Base-by-base conservation (phyloP, 2,113 vertebrate genomes). In the Trichomycterus rosablanca region DNA sequence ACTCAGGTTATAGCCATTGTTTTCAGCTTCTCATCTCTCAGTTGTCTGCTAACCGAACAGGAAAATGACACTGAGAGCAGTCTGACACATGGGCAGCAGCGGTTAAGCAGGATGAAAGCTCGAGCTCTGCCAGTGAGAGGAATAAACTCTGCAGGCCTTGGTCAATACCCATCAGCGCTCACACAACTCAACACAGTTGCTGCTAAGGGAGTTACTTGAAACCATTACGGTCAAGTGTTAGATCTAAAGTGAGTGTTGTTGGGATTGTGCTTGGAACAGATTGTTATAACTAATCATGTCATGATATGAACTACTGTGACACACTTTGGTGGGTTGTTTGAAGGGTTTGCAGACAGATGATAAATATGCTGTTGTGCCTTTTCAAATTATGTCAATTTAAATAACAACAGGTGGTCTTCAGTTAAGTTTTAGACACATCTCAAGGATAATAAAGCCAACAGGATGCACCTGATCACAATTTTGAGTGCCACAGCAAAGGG, bases 21-120 rank as follows among this genome's bases (percentile, higher is more conserved):
- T 71, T 63, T 71, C 37, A 43, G 54, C 49, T 22, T 39, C 63
- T 74, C 64, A 64, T 67, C 75, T 67, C 66, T 72, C 59, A 60
- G 34, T 61, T 73, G 63, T 56, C 59, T 26, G 54, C 20, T 59
- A 57, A 30, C 50, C 45, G 68, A 59, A 57, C 55, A 52, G 55
- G 57, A 59, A 67, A 70, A 58, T 22, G 53, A 59, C 42, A 59
- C 24, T 34, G 51, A 53, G 58, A 39, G 60, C 22, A 34, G 35
- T 43, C 66, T 65, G 68, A 76, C 63, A 58, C n/a, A 49, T 48
- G 28, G 64, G 60, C 67, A 62, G 56, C 48, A 54, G 46, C 59
- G 52, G 48, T 46, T 63, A 48, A 35, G 50, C 40, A 18, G 20
- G 59, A 63, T 64, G 56, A 73, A 22, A 34, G 68, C 45, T 61